Percentiles rank a stretch among this genome's conserved stretches.
These are phyloP conservation scores for Osmoderma eremita DNA, from an alignment of 2,888 invertebrate species.

Conservation along the genomic window DNA sequence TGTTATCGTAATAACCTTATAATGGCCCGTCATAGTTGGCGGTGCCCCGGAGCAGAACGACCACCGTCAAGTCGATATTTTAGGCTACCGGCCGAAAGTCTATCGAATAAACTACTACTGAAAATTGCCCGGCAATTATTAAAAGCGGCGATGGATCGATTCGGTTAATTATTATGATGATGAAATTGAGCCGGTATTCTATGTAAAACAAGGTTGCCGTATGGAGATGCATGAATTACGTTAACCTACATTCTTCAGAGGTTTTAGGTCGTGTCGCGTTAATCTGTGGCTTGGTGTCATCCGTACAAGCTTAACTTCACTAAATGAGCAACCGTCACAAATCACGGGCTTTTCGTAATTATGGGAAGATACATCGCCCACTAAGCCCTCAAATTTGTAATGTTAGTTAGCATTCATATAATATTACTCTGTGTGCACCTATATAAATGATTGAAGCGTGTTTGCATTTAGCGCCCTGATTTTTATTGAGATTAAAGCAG, in stretches of 20 bases:
- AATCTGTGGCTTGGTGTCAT: not conserved
- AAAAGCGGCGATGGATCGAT: constrained; percentile 12
- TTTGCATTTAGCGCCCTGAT: too few species aligned
- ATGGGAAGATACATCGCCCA: too few species aligned
- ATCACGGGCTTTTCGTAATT: too few species aligned
- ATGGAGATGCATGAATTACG: constrained; percentile 1
- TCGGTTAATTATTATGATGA: constrained; percentile 13
- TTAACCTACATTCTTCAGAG: constrained; percentile 12
- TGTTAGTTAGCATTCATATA: too few species aligned
- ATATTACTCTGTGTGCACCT: too few species aligned
- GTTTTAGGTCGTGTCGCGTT: not conserved
- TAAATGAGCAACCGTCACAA: not conserved
- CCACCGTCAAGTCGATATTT: not conserved
- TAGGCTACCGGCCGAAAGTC: not conserved
- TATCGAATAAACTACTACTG: constrained; percentile 15
- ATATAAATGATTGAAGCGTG: too few species aligned
- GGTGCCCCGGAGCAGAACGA: constrained; percentile 7
- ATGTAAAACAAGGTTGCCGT: not conserved
- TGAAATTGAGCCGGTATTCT: constrained; percentile 1
- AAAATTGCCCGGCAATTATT: constrained; percentile 28
- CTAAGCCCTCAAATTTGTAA: too few species aligned
- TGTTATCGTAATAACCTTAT: constrained; percentile 31
- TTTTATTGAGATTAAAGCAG: too few species aligned
- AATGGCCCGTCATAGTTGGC: constrained; percentile 22
- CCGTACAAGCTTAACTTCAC: not conserved